Evolutionary conservation across 1,140 invertebrate genomes (phyloP).

Genomic region (Steinernema khuongi): DNA sequence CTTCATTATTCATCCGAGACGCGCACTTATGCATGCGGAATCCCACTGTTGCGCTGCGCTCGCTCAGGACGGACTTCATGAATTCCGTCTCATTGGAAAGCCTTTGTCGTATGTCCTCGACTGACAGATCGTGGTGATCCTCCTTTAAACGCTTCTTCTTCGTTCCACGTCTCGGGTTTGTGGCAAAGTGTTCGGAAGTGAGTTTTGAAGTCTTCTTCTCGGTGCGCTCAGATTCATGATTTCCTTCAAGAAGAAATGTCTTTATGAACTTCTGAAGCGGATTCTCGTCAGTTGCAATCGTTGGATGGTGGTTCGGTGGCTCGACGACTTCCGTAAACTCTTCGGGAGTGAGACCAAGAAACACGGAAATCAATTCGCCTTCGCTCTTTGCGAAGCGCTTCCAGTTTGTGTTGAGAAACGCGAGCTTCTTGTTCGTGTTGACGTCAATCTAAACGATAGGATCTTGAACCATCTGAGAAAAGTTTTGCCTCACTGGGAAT

Average conservation of each 20-base stretch:
- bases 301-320: neutral
- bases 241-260: neutral
- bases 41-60: neutral
- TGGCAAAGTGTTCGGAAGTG: neutral
- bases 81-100: neutral
- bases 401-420: neutral
- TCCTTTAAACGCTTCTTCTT: neutral
- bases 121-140: neutral
- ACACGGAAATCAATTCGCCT: neutral
- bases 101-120: neutral
- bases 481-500: neutral
- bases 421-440: neutral
- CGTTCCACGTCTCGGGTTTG: neutral
- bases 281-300: neutral
- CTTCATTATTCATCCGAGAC: neutral
- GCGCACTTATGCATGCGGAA: neutral
- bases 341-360: neutral
- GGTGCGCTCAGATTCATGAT: neutral
- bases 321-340: neutral
- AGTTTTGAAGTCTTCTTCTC: neutral
- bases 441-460: neutral
- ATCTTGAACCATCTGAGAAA: neutral
- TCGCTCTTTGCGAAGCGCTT: neutral
- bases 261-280: neutral
- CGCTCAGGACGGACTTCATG: neutral